These are phyloP conservation scores for Enteromius radiatus DNA, from an alignment of 2,797 vertebrate genomes.

Conservation along the genomic window DNA sequence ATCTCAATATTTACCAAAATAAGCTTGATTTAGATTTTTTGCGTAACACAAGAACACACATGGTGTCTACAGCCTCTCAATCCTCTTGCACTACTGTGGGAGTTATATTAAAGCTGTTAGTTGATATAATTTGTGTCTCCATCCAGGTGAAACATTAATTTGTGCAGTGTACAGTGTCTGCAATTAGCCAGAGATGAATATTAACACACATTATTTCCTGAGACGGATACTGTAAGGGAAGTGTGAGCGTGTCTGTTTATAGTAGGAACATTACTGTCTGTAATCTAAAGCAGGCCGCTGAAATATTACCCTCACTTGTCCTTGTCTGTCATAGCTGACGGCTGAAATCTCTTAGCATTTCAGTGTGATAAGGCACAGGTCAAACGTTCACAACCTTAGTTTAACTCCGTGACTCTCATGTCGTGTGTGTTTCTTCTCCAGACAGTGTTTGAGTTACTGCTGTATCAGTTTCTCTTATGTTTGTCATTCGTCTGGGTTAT, in stretches of 20 bases:
- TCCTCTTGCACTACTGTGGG: no score
- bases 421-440: neutral
- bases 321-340: neutral
- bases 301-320: neutral
- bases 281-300: slow-evolving; percentile 16
- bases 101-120: neutral
- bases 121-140: neutral
- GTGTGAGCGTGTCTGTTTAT: neutral
- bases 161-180: neutral
- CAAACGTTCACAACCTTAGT: slow-evolving; percentile 12
- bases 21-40: neutral
- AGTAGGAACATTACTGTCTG: neutral
- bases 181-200: neutral
- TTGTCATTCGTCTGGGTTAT: neutral
- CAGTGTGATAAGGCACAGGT: neutral
- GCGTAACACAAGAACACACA: neutral
- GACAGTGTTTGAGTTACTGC: neutral
- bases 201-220: neutral
- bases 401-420: neutral
- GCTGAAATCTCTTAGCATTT: neutral
- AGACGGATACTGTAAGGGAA: neutral
- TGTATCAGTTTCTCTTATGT: neutral
- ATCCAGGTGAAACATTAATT: neutral
- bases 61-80: neutral
- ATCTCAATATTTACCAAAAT: neutral